Evolutionary conservation across 2,888 invertebrate genomes (phyloP), one percentile per base, ranked within the genome.

Genomic region (Notodonta dromedarius): DNA sequence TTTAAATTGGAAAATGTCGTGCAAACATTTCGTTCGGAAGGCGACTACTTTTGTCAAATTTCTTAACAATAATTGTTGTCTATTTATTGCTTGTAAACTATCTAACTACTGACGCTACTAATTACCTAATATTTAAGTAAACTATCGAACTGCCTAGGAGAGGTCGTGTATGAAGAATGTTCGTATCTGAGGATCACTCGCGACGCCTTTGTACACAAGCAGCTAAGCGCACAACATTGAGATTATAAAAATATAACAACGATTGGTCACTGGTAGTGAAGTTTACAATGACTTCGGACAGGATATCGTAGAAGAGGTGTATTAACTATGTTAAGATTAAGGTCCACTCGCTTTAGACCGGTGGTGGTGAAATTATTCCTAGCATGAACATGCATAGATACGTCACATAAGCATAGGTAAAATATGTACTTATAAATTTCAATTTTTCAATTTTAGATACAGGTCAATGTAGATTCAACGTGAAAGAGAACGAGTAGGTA

Each of bases 11-110:
- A 82, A 78, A 79, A 64, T 65, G 58, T 40, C 67, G 71, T 75
- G 69, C 63, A 69, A 72, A 65, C 64, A 58, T 70, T 63, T 66
- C 50, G 59, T 67, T 65, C 60, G 63, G 57, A 70, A 70, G 61
- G 72, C 63, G 58, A 71, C 85, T 85, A 87, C 84, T 86, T 84
- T 85, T 85, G 86, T 82, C 87, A 88, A 88, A 84, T 71, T 85
- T 84, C 84, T 71, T 85, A 84, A 87, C 80, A 85, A 24, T 24
- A 24, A 84, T 86, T 81, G 74, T 82, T 71, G 74, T 84, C 85
- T 88, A 89, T 85, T 90, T 91, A 92, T 92, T 92, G 92, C 92
- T 92, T 86, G 75, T 85, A 82, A 83, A 82, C 87, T 90, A 89
- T 77, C 87, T 90, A 88, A 75, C 88, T 91, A 91, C 77, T 77